Base-by-base conservation (phyloP, 2,797 vertebrate genomes). In the Crocidura indochinensis region DNA sequence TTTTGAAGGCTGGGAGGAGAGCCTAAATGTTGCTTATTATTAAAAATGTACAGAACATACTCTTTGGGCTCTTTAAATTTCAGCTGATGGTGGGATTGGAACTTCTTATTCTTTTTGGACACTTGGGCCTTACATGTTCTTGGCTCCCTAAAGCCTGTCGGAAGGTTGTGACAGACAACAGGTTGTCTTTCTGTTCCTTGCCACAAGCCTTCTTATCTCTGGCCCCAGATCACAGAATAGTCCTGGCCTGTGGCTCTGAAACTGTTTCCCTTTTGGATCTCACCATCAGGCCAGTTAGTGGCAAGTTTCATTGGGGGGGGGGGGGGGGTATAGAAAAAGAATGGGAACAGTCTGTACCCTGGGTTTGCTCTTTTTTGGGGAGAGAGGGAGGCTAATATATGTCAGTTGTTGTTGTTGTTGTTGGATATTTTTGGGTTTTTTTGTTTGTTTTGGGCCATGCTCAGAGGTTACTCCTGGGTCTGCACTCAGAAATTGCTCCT, bases 181-280 rank as follows among this genome's bases (percentile, higher is more conserved):
- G 38, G 64, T 76, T 89, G 71, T 69, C 27, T 89, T 64, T 85
- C 75, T 91, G 1, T 22, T 72, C 31, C n/a, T 64, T 26, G 49
- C 67, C 44, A 27, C 7, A 38, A 10, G n/a, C 46, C 19, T 72
- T 83, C 62, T 31, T 31, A 38, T 38, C 38, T 38, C 38, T 38
- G 38, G 38, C 38, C 38, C 38, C 5, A 38, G 38, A 38, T 38
- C 38, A 38, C 38, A 38, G 38, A 38, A 38, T 38, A 38, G 38
- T 38, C 38, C 53, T 14, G 81, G 22, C 19, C 56, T 60, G 78
- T 73, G 31, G 69, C 26, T 60, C 17, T 80, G 49, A 91, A 75
- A 62, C 8, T 87, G 2, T 65, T 94, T 87, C 84, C 90, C 75
- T 88, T 88, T 87, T 84, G 29, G 74, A 69, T 88, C 38, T 93